Evolutionary conservation across 2,797 vertebrate genomes (phyloP).

Genomic region (Helarctos malayanus): DNA sequence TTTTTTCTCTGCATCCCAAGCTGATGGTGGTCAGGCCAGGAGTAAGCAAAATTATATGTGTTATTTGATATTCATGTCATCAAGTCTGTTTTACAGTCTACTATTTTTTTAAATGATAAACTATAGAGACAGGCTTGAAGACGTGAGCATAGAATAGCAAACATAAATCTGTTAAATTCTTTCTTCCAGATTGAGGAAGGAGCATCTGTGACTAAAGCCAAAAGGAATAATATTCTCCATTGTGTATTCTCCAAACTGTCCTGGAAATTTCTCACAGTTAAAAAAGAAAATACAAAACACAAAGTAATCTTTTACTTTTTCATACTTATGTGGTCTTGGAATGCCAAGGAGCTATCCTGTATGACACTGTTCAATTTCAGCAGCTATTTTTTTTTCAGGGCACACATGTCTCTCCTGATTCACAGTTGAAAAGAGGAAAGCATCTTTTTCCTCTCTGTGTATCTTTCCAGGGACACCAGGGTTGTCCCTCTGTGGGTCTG

Average conservation of each 20-base stretch:
- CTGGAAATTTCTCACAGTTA: neutral
- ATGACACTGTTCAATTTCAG: neutral
- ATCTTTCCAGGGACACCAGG: neutral
- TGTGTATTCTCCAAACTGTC: neutral
- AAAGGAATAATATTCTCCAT: neutral
- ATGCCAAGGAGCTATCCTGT: neutral
- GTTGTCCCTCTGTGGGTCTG: neutral
- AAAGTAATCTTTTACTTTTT: neutral
- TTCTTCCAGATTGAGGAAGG: neutral
- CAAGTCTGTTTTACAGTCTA: neutral
- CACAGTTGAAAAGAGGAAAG: neutral
- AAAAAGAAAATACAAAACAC: neutral
- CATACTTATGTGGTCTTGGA: neutral
- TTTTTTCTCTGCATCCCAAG: neutral
- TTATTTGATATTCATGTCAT: neutral
- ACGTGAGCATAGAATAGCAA: neutral
- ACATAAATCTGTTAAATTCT: neutral
- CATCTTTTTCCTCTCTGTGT: neutral
- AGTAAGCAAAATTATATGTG: neutral
- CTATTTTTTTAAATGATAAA: neutral
- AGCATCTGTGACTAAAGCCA: neutral
- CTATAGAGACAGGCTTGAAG: neutral
- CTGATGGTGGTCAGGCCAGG: neutral
- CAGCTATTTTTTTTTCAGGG: neutral
- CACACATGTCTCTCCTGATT: accelerated